These are phyloP conservation scores for Phrynocephalus guinanensis DNA, from an alignment of 2,797 vertebrate genomes.

Conservation along the genomic window DNA sequence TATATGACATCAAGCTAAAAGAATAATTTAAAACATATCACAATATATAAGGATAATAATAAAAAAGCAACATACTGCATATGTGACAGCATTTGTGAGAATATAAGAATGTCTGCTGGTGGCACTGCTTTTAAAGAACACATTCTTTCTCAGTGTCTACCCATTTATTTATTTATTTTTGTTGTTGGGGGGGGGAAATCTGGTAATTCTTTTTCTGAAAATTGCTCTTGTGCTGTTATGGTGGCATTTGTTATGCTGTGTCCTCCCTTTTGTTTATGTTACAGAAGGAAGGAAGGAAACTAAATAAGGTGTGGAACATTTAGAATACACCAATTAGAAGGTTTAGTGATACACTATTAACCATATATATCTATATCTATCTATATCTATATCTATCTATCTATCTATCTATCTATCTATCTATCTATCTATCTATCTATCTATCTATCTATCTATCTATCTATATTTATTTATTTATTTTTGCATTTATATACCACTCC, in stretches of 20 bases:
- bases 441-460: no score
- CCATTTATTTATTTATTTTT: not conserved
- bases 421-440: no score
- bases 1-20: constrained; percentile 69
- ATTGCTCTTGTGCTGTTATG: not conserved
- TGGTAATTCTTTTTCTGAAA: constrained; percentile 12
- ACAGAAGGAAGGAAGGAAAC: not conserved
- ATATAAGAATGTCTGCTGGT: not conserved
- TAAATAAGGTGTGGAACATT: not conserved
- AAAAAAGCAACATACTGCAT: constrained; percentile 51
- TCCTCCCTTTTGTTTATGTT: not conserved
- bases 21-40: constrained; percentile 70
- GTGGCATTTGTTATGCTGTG: not conserved
- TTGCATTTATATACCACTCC: no score
- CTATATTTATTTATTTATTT: no score
- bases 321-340: no score
- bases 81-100: not conserved
- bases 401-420: no score
- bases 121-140: constrained; percentile 6
- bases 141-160: not conserved
- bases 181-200: not conserved
- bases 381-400: no score
- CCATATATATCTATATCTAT: no score
- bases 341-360: no score
- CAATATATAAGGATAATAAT: constrained; percentile 59